phyloP scores from a whole-genome alignment of 1,140 invertebrate genomes.

The Anoplolepis gracilipes region DNA sequence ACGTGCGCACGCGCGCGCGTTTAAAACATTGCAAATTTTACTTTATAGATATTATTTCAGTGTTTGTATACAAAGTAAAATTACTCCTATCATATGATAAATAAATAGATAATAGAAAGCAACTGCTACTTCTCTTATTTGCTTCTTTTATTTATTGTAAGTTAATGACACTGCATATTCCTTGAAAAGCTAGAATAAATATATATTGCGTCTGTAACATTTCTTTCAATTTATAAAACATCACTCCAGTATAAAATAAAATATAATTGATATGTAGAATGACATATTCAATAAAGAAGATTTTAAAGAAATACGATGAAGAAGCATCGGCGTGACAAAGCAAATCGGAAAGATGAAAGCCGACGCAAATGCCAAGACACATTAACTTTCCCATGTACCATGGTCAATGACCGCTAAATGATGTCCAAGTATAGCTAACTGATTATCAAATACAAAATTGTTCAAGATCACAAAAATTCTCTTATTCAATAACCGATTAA shows the following conservation, averaged over 20 bases:
- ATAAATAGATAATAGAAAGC: conserved; percentile 19
- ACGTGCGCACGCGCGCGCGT: background rate
- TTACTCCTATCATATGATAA: background rate
- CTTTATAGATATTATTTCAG: background rate
- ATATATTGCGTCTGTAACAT: background rate
- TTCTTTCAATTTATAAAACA: background rate
- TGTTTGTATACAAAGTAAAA: background rate
- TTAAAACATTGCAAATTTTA: background rate
- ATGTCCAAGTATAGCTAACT: conserved; percentile 8
- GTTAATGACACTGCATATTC: background rate
- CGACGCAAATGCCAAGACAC: background rate
- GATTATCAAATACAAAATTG: conserved; percentile 24
- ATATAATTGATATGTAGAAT: background rate
- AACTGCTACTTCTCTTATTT: conserved; percentile 19
- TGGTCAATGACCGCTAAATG: background rate
- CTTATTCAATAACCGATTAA: background rate
- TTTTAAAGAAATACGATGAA: background rate
- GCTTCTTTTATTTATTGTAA: no score
- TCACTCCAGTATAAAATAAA: background rate
- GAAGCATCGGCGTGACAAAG: background rate
- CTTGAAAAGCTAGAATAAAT: background rate
- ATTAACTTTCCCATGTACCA: conserved; percentile 22
- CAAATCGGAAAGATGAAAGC: conserved; percentile 4
- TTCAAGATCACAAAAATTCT: background rate
- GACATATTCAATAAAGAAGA: background rate